Evolutionary conservation across 1,140 invertebrate genomes (phyloP).

Genomic region (Oryzaephilus surinamensis): DNA sequence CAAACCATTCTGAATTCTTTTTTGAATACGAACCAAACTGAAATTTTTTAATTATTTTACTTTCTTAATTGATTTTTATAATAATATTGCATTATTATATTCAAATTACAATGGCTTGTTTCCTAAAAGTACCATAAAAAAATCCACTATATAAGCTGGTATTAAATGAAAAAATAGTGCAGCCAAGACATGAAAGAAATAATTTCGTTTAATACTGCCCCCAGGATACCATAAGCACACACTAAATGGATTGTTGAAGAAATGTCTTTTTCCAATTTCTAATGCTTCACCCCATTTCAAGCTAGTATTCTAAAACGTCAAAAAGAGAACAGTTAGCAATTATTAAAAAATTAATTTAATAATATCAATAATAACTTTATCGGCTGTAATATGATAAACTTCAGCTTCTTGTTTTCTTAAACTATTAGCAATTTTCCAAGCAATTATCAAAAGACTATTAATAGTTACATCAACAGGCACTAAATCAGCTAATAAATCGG

Average conservation of each 20-base stretch:
- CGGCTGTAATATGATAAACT: slow-evolving; percentile 20
- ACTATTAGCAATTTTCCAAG: slow-evolving; percentile 54
- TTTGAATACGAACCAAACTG: slow-evolving; percentile 57
- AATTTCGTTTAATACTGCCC: slow-evolving; percentile 59
- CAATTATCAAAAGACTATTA: slow-evolving; percentile 66
- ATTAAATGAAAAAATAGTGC: slow-evolving; percentile 67
- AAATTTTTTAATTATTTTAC: slow-evolving; percentile 14
- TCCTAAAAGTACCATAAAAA: slow-evolving; percentile 51
- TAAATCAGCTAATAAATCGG: slow-evolving; percentile 50
- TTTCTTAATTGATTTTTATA: background rate
- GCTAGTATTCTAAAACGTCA: slow-evolving; percentile 32
- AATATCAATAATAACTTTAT: slow-evolving; percentile 12
- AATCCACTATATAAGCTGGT: slow-evolving; percentile 72
- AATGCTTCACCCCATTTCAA: slow-evolving; percentile 73
- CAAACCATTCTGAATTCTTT: slow-evolving; percentile 50
- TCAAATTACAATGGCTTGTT: slow-evolving; percentile 65
- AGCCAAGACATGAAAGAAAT: slow-evolving; percentile 52
- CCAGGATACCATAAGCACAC: slow-evolving; percentile 71
- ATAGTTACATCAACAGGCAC: slow-evolving; percentile 66
- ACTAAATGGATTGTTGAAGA: slow-evolving; percentile 51
- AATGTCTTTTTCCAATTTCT: slow-evolving; percentile 48
- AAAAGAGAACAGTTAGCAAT: background rate
- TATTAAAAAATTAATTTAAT: background rate
- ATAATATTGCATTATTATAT: background rate
- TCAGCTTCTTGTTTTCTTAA: slow-evolving; percentile 24